A percentile compares a stretch with the other conserved stretches of the same genome.
These are phyloP conservation scores for Melolontha melolontha DNA, from an alignment of 2,888 invertebrate species.

Conservation along the genomic window DNA sequence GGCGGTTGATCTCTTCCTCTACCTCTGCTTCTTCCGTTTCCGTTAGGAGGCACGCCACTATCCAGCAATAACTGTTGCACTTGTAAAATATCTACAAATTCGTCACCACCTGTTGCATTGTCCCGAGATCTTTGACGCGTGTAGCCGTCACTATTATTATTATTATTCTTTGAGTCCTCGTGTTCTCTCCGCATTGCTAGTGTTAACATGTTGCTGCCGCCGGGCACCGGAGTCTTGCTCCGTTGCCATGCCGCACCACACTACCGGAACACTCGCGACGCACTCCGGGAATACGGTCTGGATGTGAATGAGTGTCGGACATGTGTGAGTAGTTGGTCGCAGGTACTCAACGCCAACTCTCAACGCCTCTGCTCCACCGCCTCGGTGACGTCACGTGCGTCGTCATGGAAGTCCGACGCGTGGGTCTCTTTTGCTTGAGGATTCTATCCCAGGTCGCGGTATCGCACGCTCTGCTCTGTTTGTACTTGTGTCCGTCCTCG, in stretches of 20 bases:
- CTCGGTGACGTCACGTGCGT: conserved; percentile 60
- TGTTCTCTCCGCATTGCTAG: conserved; percentile 83
- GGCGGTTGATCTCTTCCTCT: conserved; percentile 44
- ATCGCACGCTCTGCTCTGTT: conserved; percentile 52
- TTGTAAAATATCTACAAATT: conserved; percentile 87
- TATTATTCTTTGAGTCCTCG: conserved; percentile 66
- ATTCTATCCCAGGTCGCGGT: conserved; percentile 53
- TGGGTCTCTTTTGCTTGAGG: conserved; percentile 52
- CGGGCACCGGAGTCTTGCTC: conserved; percentile 69
- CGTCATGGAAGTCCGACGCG: conserved; percentile 59
- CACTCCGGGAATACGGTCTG: conserved; percentile 47
- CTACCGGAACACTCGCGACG: conserved; percentile 51
- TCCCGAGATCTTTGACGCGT: conserved; percentile 57
- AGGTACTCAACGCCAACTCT: conserved; percentile 58
- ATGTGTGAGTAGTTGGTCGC: conserved; percentile 56
- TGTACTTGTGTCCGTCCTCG: conserved; percentile 53
- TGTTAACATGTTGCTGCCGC: conserved; percentile 67
- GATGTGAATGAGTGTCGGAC: conserved; percentile 57
- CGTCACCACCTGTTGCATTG: conserved; percentile 65
- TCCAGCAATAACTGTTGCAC: conserved; percentile 81
- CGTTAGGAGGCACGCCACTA: conserved; percentile 54
- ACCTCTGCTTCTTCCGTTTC: conserved; percentile 50
- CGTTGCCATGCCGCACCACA: conserved; percentile 67
- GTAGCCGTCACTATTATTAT: conserved; percentile 53
- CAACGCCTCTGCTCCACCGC: conserved; percentile 59